Evolutionary conservation across 2,888 invertebrate species (phyloP), one percentile per base, ranked within the genome.

Genomic region (Tetragonisca angustula): DNA sequence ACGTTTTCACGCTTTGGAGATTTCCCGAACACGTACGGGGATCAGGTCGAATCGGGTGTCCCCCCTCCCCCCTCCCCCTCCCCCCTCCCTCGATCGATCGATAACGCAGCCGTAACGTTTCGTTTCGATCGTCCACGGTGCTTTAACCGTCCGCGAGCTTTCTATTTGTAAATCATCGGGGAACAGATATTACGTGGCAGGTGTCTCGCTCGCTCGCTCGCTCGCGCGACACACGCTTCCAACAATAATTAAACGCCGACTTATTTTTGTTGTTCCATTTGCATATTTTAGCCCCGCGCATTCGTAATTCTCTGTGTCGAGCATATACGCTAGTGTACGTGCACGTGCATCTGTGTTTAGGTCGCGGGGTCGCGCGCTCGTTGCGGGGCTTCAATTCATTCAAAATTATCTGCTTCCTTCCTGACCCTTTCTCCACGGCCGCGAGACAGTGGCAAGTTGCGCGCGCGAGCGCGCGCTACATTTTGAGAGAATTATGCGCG

Each of bases 341-440:
- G 6, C 36, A 9, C 36, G 9, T 36, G 36, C 36, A 36, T 36
- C 67, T 50, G 76, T 69, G 87, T 76, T 76, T 50, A 65, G 76
- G 50, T 56, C 68, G 84, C 78, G 56, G 59, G 32, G 77, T 62
- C 73, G 65, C 64, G 52, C 77, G 75, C 76, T 85, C 80, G 80
- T 78, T 72, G 77, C 86, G 78, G 78, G 62, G 84, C 84, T 88
- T 88, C 85, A 84, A 85, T 88, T 85, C 89, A 83, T 86, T 87
- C 86, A 77, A 89, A 89, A 89, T 89, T 89, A 89, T 87, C 89
- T 83, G 79, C 88, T 88, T 89, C 88, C 88, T 89, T 89, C 89
- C 88, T 88, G 88, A 87, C 84, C 89, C 81, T 89, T 87, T 89
- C 88, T 80, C 81, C 56, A n/a, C 70, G 74, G 81, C 70, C 70